These are phyloP conservation scores for Selenia dentaria DNA, from an alignment of 2,888 invertebrate genomes.

Conservation along the genomic window DNA sequence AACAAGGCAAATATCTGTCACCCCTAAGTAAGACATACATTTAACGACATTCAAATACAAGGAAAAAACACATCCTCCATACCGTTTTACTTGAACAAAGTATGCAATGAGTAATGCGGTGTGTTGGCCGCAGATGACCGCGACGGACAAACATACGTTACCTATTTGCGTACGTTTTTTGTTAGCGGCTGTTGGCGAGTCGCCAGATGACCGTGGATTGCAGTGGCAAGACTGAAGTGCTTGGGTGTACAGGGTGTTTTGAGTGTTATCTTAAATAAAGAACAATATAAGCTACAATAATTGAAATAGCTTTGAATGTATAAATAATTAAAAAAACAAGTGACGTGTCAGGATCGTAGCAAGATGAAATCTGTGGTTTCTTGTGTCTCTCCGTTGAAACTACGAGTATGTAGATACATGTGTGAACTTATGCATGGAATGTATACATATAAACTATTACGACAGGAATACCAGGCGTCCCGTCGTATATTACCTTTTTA, in stretches of 20 bases:
- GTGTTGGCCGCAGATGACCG: slow-evolving; percentile 37
- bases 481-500: no score
- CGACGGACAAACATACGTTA: slow-evolving; percentile 47
- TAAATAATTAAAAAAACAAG: no score
- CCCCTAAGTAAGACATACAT: not conserved
- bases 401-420: no score
- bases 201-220: slow-evolving; percentile 59
- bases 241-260: slow-evolving; percentile 39
- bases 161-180: slow-evolving; percentile 54
- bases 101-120: slow-evolving; percentile 28
- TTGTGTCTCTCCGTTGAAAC: no score
- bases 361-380: no score
- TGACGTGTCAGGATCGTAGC: no score
- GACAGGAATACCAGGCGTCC: no score
- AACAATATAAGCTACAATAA: no score
- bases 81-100: slow-evolving; percentile 13
- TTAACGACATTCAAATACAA: slow-evolving; percentile 1
- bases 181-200: slow-evolving; percentile 44
- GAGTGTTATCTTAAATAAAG: not conserved
- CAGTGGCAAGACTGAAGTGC: slow-evolving; percentile 36
- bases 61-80: slow-evolving; percentile 5
- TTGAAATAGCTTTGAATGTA: no score
- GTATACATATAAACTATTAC: no score
- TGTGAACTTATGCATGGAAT: no score
- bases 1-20: no score